These are phyloP conservation scores for Sminthurides bifidus DNA, from an alignment of 1,140 invertebrate genomes.

Conservation along the genomic window DNA sequence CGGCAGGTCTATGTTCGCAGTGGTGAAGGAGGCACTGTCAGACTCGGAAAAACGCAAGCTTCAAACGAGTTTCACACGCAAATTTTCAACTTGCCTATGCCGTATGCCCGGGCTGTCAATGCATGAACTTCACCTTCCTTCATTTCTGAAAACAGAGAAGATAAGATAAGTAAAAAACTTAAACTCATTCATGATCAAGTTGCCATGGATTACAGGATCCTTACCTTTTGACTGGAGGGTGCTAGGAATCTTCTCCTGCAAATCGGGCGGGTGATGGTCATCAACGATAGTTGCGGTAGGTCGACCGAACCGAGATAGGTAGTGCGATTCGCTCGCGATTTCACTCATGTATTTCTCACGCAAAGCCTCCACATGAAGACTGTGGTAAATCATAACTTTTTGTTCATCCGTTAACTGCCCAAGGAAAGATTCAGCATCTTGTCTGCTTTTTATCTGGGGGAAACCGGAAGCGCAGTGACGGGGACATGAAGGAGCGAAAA, in stretches of 20 bases:
- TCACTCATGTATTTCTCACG: slow-evolving; percentile 11
- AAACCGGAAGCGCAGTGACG: too few species aligned
- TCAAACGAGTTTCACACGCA: too few species aligned
- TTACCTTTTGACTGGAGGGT: neutral
- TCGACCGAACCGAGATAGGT: slow-evolving; percentile 23
- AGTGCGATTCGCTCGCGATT: slow-evolving; percentile 12
- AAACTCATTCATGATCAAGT: slow-evolving; percentile 1
- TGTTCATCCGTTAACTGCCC: slow-evolving; percentile 16
- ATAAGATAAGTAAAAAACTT: neutral
- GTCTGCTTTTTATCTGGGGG: too few species aligned
- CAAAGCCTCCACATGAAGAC: slow-evolving; percentile 18
- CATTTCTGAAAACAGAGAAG: neutral
- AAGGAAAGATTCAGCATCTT: too few species aligned
- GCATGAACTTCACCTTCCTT: neutral
- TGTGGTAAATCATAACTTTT: slow-evolving; percentile 19
- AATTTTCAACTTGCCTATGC: too few species aligned
- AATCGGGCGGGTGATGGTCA: too few species aligned
- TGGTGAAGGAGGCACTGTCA: too few species aligned
- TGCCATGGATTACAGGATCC: slow-evolving; percentile 7
- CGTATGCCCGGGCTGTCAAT: too few species aligned
- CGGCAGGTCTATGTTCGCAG: too few species aligned
- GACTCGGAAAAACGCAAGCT: too few species aligned
- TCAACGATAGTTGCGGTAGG: slow-evolving; percentile 11
- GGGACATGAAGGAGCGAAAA: too few species aligned
- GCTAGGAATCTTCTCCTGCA: too few species aligned